Base-by-base conservation (phyloP, 2,888 invertebrate genomes). In the Sipha maydis region DNA sequence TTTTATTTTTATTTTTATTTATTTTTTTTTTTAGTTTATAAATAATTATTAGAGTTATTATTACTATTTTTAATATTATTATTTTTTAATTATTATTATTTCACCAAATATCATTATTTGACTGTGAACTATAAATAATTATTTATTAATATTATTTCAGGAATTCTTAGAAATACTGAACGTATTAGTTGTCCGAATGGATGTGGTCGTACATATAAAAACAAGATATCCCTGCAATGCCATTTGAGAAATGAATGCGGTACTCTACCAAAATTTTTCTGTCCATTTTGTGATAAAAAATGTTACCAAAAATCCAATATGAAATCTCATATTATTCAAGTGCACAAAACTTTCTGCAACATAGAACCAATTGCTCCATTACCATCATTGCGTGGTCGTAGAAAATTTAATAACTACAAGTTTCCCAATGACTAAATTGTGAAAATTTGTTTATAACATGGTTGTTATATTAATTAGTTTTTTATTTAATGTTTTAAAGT, bases 161-260 rank as follows among this genome's bases (percentile, higher is more conserved):
- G 61, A 67, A 54, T 71, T 48, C 19, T 71, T n/a, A 83, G 69
- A 84, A 38, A 76, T 21, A 41, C 19, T 31, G 80, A 83, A 21
- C 82, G 83, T 31, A 88, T 89, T 25, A 78, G n/a, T 73, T 89
- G 89, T 41, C 82, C 83, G 14, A 85, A 89, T 54, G 75, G 79
- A 31, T 90, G 90, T 28, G 93, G 93, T 69, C 93, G 93, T 90
- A 92, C 92, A 28, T 94, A 94, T 90, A 93, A 93, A 31, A 92
- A 94, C 75, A 92, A 93, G 34, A 93, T 94, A 90, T 93, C 93
- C n/a, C 90, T 93, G 28, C 94, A 93, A 90, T 92, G 93, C 79
- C 94, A 94, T 90, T 92, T 93, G 89, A 92, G 93, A 89, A 93
- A 94, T 91, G 94, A 94, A 90, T 94, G 94, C 90, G 94, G 94